Percentiles rank a stretch among this genome's conserved stretches.
Evolutionary conservation across 2,113 vertebrate genomes (phyloP).

Genomic region (Serinus canaria): DNA sequence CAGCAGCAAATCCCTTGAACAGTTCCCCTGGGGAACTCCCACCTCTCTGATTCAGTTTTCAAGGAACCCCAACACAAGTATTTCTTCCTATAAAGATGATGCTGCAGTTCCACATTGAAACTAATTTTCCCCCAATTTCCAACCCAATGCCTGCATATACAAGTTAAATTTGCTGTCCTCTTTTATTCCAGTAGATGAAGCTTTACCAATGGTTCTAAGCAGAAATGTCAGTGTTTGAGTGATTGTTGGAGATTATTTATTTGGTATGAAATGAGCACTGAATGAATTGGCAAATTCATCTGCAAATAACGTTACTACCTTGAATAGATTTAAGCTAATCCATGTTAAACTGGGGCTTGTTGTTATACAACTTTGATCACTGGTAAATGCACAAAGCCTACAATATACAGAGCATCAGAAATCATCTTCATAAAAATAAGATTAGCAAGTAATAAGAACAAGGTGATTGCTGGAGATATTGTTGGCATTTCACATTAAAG

Average conservation of each 20-base stretch:
- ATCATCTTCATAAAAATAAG: neutral
- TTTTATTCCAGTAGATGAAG: neutral
- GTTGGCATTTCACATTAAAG: constrained; percentile 34
- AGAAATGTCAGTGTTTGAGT: constrained; percentile 17
- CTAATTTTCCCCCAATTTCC: neutral
- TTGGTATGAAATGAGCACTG: constrained; percentile 23
- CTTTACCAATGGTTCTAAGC: neutral
- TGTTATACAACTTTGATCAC: neutral
- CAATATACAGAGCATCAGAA: neutral
- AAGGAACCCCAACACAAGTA: neutral
- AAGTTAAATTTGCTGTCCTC: constrained; percentile 3
- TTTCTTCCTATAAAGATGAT: neutral
- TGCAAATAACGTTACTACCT: neutral
- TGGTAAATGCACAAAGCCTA: neutral
- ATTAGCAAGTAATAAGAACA: neutral
- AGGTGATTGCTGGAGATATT: neutral
- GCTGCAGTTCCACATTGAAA: neutral
- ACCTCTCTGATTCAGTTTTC: neutral
- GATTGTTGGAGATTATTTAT: constrained; percentile 36
- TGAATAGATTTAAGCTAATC: neutral
- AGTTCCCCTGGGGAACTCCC: neutral
- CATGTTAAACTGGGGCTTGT: neutral
- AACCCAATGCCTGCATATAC: neutral
- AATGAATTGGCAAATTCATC: neutral
- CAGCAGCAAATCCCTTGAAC: neutral